phyloP scores from a whole-genome alignment of 2,888 invertebrate species.

The Oxycera nigricornis region DNA sequence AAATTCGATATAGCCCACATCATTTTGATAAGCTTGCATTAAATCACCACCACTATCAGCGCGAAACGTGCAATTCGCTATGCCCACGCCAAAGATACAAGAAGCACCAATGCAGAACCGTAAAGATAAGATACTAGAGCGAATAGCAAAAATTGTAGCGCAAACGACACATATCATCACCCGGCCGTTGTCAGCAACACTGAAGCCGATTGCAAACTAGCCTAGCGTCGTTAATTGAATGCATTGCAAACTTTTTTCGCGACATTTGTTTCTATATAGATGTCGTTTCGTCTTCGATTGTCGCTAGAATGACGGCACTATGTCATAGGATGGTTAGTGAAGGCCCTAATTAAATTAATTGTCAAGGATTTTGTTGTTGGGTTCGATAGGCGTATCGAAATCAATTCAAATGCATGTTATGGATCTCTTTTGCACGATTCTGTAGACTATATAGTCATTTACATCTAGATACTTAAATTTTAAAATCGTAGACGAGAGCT shows the following conservation, averaged over 20 bases:
- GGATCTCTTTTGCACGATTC: too few species aligned
- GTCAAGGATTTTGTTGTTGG: slow-evolving; percentile 31
- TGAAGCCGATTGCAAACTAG: slow-evolving; percentile 30
- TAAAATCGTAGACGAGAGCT: too few species aligned
- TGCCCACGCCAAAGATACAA: too few species aligned
- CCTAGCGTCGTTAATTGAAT: neutral
- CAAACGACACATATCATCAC: neutral
- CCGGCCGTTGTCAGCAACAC: slow-evolving; percentile 1
- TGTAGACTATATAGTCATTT: too few species aligned
- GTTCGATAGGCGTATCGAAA: too few species aligned
- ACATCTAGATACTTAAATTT: too few species aligned
- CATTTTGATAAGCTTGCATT: slow-evolving; percentile 51
- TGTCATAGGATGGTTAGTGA: neutral
- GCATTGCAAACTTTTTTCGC: neutral
- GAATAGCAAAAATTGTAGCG: neutral
- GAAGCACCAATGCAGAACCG: too few species aligned
- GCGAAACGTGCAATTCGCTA: neutral
- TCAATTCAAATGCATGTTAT: too few species aligned
- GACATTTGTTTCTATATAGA: neutral
- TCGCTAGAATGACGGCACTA: neutral
- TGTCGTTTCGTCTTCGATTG: neutral
- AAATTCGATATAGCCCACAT: slow-evolving; percentile 61
- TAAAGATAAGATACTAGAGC: slow-evolving; percentile 9
- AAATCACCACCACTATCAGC: too few species aligned
- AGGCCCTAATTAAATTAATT: slow-evolving; percentile 33